Evolutionary conservation across 2,888 invertebrate genomes (phyloP), one percentile per base, ranked within the genome.

Genomic region (Spatulosminthurus flaviceps): DNA sequence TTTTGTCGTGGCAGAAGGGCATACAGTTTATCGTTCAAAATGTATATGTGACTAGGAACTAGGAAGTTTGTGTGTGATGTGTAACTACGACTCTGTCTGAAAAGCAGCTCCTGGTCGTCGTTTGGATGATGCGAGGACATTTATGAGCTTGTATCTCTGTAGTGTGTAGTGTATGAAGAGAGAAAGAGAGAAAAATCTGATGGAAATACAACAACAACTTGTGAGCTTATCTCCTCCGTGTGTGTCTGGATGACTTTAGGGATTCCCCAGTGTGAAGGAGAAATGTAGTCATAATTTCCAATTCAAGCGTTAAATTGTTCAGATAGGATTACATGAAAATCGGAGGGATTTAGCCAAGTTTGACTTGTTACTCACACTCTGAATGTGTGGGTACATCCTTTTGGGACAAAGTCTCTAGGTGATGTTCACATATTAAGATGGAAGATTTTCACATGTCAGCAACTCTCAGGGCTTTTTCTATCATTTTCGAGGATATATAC

Each of bases 271-370:
- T 51, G 51, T 11, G 51, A 51, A 51, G 51, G 51, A 69, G n/a
- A 69, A 28, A 26, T 19, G 22, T 71, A 21, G 61, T 61, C 43
- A 74, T 74, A 74, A 61, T 74, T 74, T 74, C 29, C 29, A 61
- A 74, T 61, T 74, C 61, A 74, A 29, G 74, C 74, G 74, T 74
- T 74, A 74, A 74, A 74, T 26, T 60, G 74, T 74, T 60, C 22
- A 74, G 74, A 74, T 74, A 74, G 74, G 74, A 74, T 74, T 74
- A 74, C 51, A 51, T 74, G 51, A 51, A 51, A 51, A 51, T 51
- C 51, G 51, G 51, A 51, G 51, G 51, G 51, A 51, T 51, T 51
- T 51, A 51, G 51, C 9, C 51, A 51, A 51, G 51, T 51, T 51
- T 51, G 51, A 51, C 51, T 51, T 51, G 51, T 51, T 51, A 51